Conservation (phyloP, 2,113 vertebrate genomes). For the Rhynchopsitta pachyrhyncha region DNA sequence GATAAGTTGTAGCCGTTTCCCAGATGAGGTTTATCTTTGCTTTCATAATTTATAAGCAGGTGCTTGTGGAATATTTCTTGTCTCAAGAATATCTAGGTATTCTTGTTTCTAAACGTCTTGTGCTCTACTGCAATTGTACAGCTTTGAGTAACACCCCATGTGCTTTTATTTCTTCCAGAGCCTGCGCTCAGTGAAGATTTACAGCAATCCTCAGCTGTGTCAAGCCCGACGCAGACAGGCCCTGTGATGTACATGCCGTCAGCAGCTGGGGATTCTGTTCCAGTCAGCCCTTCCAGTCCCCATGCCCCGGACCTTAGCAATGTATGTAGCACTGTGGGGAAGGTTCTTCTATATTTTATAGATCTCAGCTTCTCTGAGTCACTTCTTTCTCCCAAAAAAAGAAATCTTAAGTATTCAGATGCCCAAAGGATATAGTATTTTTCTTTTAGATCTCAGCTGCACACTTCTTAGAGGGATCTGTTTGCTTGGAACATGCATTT, state of each 20-base stretch:
- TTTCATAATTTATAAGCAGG: background rate
- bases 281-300: conserved; percentile 78
- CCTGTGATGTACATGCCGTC: conserved; percentile 80
- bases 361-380: background rate
- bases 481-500: background rate
- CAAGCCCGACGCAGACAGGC: conserved; percentile 83
- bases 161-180: conserved; percentile 72
- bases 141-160: background rate
- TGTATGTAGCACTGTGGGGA: conserved; percentile 68
- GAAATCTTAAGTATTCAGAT: background rate
- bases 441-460: background rate
- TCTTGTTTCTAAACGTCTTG: background rate
- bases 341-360: background rate
- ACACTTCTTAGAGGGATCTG: rapidly evolving
- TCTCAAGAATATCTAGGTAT: background rate
- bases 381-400: background rate
- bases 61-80: background rate
- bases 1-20: background rate
- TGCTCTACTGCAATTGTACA: background rate
- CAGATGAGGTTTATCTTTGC: background rate
- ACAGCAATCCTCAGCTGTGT: conserved; percentile 80
- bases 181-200: conserved; percentile 82
- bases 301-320: conserved; percentile 82
- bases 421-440: background rate
- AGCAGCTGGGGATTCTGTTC: conserved; percentile 80